These are phyloP conservation scores for Aspiorhynchus laticeps DNA, from an alignment of 2,113 vertebrate genomes.

Conservation along the genomic window DNA sequence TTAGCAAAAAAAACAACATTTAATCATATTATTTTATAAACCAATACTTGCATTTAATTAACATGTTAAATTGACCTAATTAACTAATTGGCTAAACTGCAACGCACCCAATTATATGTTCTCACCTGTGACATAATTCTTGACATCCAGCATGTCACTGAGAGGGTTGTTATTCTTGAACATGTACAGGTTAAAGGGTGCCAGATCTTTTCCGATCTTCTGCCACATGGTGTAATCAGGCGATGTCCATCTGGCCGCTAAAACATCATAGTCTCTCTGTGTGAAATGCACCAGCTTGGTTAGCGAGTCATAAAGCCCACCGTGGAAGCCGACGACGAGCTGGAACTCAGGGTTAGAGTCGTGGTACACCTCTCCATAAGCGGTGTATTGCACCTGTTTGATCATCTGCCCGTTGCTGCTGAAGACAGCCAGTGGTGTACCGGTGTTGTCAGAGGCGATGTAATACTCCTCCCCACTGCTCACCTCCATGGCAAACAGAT, in stretches of 20 bases:
- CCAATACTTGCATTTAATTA: background rate
- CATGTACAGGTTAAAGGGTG: conserved; percentile 97
- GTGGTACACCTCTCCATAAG: conserved; percentile 95
- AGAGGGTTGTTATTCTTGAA: conserved; percentile 99
- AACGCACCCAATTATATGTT: background rate
- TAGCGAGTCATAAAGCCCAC: conserved; percentile 93
- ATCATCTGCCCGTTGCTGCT: conserved; percentile 99
- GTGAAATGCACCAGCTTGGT: conserved; percentile 98
- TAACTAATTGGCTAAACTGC: background rate
- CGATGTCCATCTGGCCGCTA: conserved; percentile 96
- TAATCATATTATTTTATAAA: background rate
- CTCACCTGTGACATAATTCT: conserved; percentile 97
- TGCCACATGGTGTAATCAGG: conserved; percentile 96
- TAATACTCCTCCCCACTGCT: conserved; percentile 98
- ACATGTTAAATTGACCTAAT: background rate
- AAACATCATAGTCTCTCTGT: conserved; percentile 94
- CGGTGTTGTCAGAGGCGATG: conserved; percentile 95
- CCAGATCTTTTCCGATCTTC: conserved; percentile 91
- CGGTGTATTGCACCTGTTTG: conserved; percentile 97
- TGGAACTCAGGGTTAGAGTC: conserved; percentile 98
- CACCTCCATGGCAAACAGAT: conserved; percentile 98
- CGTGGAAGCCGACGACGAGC: conserved; percentile 95
- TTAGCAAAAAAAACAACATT: background rate
- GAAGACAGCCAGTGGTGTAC: conserved; percentile 94
- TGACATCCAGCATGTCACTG: conserved; percentile 94